Evolutionary conservation across 2,797 vertebrate genomes (phyloP), one percentile per base, ranked within the genome.

Genomic region (Urocyon cinereoargenteus): DNA sequence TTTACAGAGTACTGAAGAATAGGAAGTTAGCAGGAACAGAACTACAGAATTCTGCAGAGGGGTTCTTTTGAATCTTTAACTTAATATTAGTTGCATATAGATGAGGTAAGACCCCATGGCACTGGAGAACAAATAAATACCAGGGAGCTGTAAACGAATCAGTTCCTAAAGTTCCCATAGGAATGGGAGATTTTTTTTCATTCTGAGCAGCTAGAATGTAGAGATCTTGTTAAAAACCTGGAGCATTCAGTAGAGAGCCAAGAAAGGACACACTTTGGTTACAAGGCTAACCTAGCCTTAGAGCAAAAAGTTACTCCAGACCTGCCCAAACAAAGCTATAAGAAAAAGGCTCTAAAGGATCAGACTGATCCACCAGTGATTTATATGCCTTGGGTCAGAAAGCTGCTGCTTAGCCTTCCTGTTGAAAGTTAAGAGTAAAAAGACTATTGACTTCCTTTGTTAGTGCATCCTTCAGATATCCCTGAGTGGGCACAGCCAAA

Each of bases 381-480:
- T 82, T 79, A 81, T 2, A 45, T 75, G 59, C 26, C 22, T 55
- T 82, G 51, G 13, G 24, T 73, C 59, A 82, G 86, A 82, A 86
- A 95, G 22, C n/a, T 90, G 75, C 51, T 93, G 28, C 28, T 7
- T 70, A 62, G 51, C 53, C 8, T 81, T 79, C 45, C 49, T 90
- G 78, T 40, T 78, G 57, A 84, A 96, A 94, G 55, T 89, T 36
- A 66, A 8, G 62, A 88, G 64, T 85, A 79, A 64, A 88, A 45
- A 89, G 78, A 22, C 77, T 68, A 19, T 82, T 95, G 86, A 70
- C 75, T 88, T 82, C 28, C 78, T 95, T 68, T 66, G 34, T 81
- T 55, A 57, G 49, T 55, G 18, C 34, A 28, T 78, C 75, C 73
- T 90, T 75, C 66, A 86, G 34, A 70, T 79, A 57, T 36, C 59